Evolutionary conservation across 2,888 invertebrate genomes (phyloP), one percentile per base, ranked within the genome.

Genomic region (Rhimphoctona megacephalus): DNA sequence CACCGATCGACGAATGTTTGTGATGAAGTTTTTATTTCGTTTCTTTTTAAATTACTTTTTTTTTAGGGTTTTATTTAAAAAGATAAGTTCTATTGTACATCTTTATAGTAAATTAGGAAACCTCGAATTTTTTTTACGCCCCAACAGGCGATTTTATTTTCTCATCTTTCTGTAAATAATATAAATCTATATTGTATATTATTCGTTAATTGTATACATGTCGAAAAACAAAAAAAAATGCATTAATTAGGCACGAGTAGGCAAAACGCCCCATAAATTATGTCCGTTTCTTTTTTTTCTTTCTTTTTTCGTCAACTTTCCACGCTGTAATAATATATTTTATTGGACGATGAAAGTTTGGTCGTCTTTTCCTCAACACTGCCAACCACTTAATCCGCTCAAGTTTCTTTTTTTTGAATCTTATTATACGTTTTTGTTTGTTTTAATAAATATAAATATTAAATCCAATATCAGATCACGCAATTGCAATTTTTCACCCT

Each of bases 231-330:
- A 46, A 81, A 77, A 82, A 72, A 79, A 88, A 82, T 84, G 69
- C 79, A 67, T 83, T 25, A 69, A 76, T 81, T 84, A 88, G 87
- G 87, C 87, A 88, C 86, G 82, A 72, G 36, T 36, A 76, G 87
- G 80, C 82, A 43, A 74, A 79, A 52, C 70, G 72, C 72, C 67
- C 22, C 64, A 43, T 36, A 77, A 70, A 61, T 81, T 33, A 69
- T 61, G 49, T 14, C 17, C 73, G 22, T 77, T 72, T 64, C 2
- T n/a, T 39, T 19, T 33, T 52, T 39, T 64, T 39, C 46, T 36
- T 36, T 36, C 7, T 36, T 36, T 36, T 36, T 39, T n/a, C n/a
- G n/a, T n/a, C n/a, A n/a, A n/a, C 9, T 30, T 66, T 36, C 5
- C 7, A 30, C 30, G 17, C 33, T 66, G 33, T 66, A 5, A 77